These are phyloP conservation scores for Tanypteryx hageni DNA, from an alignment of 2,888 invertebrate species.

Conservation along the genomic window DNA sequence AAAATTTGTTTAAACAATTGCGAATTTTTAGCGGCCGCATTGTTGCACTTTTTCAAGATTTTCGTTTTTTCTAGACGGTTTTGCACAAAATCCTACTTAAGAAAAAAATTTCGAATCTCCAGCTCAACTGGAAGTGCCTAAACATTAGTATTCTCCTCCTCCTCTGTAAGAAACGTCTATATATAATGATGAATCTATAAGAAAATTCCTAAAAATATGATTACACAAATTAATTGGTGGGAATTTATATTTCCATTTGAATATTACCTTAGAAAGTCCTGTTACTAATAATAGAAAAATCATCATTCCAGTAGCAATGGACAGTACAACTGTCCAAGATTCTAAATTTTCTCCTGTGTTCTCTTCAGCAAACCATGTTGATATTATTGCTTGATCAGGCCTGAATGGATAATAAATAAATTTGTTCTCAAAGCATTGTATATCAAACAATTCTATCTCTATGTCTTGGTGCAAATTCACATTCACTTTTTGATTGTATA, in stretches of 20 bases:
- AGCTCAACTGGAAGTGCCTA: no score
- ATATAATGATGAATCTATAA: background rate
- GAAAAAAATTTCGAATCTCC: no score
- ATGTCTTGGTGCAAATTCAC: background rate
- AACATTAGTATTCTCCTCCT: no score
- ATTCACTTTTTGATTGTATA: background rate
- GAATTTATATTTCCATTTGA: background rate
- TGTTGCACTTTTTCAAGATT: no score
- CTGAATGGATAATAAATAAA: background rate
- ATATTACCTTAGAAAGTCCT: constrained; percentile 19
- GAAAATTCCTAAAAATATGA: background rate
- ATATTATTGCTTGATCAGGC: constrained; percentile 8
- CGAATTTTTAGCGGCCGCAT: no score
- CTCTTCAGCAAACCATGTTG: constrained; percentile 1
- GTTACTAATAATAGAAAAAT: background rate
- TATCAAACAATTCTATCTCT: background rate
- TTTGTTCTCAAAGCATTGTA: background rate
- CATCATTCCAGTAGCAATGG: constrained; percentile 31
- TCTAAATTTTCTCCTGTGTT: constrained; percentile 23
- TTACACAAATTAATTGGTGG: background rate
- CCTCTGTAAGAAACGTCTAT: no score
- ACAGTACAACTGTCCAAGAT: constrained; percentile 31
- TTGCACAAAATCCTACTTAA: no score
- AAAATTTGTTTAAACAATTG: no score
- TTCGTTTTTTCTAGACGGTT: no score